A percentile compares a stretch with the other conserved stretches of the same genome.
Conservation (phyloP, 2,113 vertebrate genomes). For the Procavia capensis region DNA sequence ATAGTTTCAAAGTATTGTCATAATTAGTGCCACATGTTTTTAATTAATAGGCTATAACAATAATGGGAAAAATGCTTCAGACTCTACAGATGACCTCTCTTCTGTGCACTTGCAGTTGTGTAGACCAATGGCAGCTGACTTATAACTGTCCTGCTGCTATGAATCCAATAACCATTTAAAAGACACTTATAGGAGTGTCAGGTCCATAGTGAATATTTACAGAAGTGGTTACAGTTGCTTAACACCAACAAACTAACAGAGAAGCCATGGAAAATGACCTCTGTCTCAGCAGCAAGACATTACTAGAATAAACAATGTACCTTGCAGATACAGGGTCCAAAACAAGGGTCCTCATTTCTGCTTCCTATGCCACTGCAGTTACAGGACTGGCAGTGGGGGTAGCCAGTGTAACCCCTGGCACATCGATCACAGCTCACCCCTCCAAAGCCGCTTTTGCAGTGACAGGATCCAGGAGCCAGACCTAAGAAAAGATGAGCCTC, state of each 20-base stretch:
- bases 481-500: conserved; percentile 80
- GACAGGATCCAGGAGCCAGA: conserved; percentile 93
- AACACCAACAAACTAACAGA: background rate
- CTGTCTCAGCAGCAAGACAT: background rate
- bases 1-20: background rate
- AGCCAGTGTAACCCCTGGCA: conserved; percentile 90
- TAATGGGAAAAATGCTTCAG: background rate
- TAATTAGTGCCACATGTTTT: conserved; percentile 12
- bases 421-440: conserved; percentile 93
- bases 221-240: background rate
- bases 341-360: conserved; percentile 90
- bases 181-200: background rate
- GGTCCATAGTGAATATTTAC: background rate
- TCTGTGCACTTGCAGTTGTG: conserved; percentile 39
- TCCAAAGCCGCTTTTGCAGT: conserved; percentile 94
- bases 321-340: conserved; percentile 92
- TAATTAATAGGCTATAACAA: background rate
- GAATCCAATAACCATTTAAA: background rate
- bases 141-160: background rate
- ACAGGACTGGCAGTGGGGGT: conserved; percentile 89
- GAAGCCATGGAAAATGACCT: background rate
- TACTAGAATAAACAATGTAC: conserved; percentile 75
- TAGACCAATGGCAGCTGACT: background rate
- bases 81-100: background rate
- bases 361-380: conserved; percentile 90